Evolutionary conservation across 2,888 invertebrate species (phyloP), one percentile per base, ranked within the genome.

Genomic region (Aspidiotus rigidus): DNA sequence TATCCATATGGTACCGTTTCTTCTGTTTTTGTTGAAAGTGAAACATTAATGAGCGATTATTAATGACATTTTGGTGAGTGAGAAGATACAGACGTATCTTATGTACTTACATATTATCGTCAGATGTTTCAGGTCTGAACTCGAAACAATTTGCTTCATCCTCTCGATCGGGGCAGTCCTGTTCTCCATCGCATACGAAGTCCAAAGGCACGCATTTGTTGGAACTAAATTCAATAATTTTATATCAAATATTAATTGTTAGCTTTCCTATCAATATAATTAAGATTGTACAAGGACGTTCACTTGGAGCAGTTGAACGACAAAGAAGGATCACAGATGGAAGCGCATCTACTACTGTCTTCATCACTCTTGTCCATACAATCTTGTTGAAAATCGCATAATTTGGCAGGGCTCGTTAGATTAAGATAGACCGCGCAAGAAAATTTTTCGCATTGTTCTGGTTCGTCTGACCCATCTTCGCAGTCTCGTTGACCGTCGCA

Each of bases 291-390:
- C 15, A 2, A 28, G 28, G 28, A 62, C 7, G 42, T 44, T 64
- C 55, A 69, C 69, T 55, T 54, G 40, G n/a, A 10, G n/a, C 69
- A 69, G 41, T 54, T 61, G 53, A 62, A 69, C 17, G 44, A n/a
- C n/a, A 55, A 62, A 11, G 17, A 7, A 7, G 16, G 7, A 7
- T 60, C 15, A 16, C 61, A 72, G 8, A 53, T 16, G 0, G 62
- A 61, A 0, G 71, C 54, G 57, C 72, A 72, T n/a, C 9, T 63
- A n/a, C 7, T 15, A 13, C 49, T 39, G 17, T 71, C 41, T 76
- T 92, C 92, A 74, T 92, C 92, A 66, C 84, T 85, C 73, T 86
- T 85, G 75, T 92, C 90, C 72, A 82, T 79, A 75, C 92, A 92
- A 75, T 92, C 86, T 8, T 88, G 79, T 7, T 84, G 79, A 0